These are phyloP conservation scores for Lutraria rhynchaena DNA, from an alignment of 1,140 invertebrate species.

Conservation along the genomic window DNA sequence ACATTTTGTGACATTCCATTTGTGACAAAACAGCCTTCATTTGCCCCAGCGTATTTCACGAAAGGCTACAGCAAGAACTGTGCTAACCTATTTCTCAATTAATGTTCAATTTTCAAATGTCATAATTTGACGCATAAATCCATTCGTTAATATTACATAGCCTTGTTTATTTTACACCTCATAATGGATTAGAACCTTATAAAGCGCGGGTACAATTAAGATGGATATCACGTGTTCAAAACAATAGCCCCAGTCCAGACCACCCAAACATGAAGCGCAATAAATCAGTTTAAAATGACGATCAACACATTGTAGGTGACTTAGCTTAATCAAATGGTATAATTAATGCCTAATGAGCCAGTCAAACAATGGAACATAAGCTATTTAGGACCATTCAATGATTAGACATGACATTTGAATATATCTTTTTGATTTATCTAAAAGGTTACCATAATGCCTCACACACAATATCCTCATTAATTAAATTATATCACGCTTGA, in stretches of 20 bases:
- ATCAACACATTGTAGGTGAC: conserved; percentile 41
- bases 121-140: no score
- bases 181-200: no score
- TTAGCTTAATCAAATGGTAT: conserved; percentile 29
- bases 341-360: conserved; percentile 47
- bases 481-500: conserved; percentile 45
- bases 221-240: background rate
- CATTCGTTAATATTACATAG: no score
- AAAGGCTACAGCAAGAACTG: no score
- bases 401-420: conserved; percentile 38
- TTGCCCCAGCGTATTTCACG: no score
- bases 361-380: conserved; percentile 28
- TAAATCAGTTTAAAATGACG: conserved; percentile 39
- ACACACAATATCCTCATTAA: conserved; percentile 48
- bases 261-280: conserved; percentile 43
- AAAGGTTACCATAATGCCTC: conserved; percentile 10
- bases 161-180: no score
- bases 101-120: no score
- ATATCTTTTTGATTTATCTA: conserved; percentile 19
- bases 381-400: conserved; percentile 12
- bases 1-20: no score
- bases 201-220: no score
- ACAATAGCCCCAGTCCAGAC: conserved; percentile 40
- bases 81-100: no score
- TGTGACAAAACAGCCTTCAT: no score